phyloP scores from a whole-genome alignment of 2,113 vertebrate genomes.

The Pituophis catenifer region DNA sequence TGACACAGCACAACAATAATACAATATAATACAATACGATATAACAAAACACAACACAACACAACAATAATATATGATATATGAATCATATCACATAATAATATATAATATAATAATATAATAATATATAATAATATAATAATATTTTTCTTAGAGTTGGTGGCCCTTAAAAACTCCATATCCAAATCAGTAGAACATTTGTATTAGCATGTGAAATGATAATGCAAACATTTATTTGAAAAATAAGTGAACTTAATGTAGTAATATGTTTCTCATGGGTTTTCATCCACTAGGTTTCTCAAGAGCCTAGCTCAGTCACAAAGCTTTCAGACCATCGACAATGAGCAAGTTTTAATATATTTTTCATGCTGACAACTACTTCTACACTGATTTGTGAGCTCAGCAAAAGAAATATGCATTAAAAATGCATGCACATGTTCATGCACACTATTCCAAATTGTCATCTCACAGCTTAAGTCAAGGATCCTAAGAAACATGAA shows the following conservation, averaged over 20 bases:
- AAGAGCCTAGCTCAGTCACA: no score
- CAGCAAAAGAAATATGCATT: background rate
- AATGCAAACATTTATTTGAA: background rate
- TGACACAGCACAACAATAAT: no score
- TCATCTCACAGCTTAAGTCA: background rate
- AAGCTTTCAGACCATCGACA: background rate
- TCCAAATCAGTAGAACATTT: background rate
- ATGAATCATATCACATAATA: no score
- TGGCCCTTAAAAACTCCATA: background rate
- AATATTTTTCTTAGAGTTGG: background rate
- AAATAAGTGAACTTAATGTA: background rate
- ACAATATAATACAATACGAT: background rate
- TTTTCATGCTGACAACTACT: background rate
- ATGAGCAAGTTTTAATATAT: background rate
- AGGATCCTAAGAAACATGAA: background rate
- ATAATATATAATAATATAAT: no score
- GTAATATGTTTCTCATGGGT: background rate
- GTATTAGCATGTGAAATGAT: background rate
- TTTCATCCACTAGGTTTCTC: background rate
- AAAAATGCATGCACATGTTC: background rate
- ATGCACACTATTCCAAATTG: background rate
- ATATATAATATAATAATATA: no score
- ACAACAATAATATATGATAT: no score
- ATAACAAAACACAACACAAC: no score
- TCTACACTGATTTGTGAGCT: background rate